Base-by-base conservation (phyloP, 2,888 invertebrate genomes). In the Chalcosyrphus nemorum region DNA sequence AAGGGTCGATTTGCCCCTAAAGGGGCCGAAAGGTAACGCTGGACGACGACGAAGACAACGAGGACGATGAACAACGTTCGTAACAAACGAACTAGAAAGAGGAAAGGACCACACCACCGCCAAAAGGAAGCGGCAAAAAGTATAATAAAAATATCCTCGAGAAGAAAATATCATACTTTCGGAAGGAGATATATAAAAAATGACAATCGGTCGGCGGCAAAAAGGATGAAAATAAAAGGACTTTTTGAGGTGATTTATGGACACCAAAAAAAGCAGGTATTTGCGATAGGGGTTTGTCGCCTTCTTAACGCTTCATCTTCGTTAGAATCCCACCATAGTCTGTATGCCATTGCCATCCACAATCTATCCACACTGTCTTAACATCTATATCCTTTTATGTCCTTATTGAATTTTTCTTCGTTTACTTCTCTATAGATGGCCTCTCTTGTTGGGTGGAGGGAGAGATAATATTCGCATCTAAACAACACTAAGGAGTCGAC, bases 321-420 rank as follows among this genome's bases (percentile, higher is more conserved):
- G 61, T 63, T 70, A 70, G 61, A 81, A 38, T 15, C 17, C 27
- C n/a, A 1, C 27, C 21, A 63, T 41, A 7, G 61, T 45, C 45
- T 27, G 54, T 61, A 50, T 54, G 15, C 21, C 13, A 66, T 80
- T 77, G 59, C 71, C 71, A 74, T 72, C 29, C 32, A 65, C 72
- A 68, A 80, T 80, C 57, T 65, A 57, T 71, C 45, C 38, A 45
- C 47, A 70, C 70, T 43, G 50, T 61, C 65, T 65, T n/a, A 72
- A 72, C 78, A 45, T 82, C 78, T 61, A 78, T 77, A 78, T 68
- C 72, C 71, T 47, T 74, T 61, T 74, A 68, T 78, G 78, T 66
- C 56, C 72, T 82, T 82, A 82, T 82, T 82, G 82, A 82, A 82
- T 82, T 78, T 70, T 78, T 74, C 78, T 57, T 24, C 24, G 57